Evolutionary conservation across 1,140 invertebrate genomes (phyloP).

Genomic region (Drosophila santomea): DNA sequence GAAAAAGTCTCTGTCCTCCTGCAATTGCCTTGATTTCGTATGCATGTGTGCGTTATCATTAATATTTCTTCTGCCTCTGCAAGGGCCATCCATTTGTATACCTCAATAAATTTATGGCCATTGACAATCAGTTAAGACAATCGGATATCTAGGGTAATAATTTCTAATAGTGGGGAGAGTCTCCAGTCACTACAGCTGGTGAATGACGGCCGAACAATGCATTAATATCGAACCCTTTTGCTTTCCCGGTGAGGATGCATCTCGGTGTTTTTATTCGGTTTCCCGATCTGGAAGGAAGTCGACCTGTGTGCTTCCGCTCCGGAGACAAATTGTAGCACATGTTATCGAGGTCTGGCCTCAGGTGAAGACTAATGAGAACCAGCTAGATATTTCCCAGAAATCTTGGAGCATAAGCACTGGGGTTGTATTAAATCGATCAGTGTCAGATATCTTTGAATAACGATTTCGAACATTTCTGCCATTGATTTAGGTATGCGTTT

Average conservation of each 20-base stretch:
- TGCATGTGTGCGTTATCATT: conserved; percentile 72
- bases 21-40: conserved; percentile 58
- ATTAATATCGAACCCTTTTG: conserved; percentile 11
- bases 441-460: not conserved
- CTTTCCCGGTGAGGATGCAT: conserved; percentile 58
- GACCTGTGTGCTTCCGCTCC: conserved; percentile 33
- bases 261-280: conserved; percentile 52
- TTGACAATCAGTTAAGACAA: conserved; percentile 81
- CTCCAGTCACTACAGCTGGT: conserved; percentile 47
- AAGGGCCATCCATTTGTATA: conserved; percentile 37
- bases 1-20: conserved; percentile 36
- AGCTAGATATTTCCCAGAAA: conserved; percentile 21
- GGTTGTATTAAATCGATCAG: conserved; percentile 2
- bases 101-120: conserved; percentile 71
- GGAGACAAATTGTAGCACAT: conserved; percentile 50
- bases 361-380: conserved; percentile 21
- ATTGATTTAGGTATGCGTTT: too few relatives aligned
- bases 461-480: too few relatives aligned
- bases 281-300: conserved; percentile 57
- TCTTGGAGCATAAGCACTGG: not conserved
- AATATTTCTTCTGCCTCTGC: conserved; percentile 64
- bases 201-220: conserved; percentile 10
- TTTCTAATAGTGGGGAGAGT: conserved; percentile 68
- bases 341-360: conserved; percentile 18
- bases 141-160: conserved; percentile 82